Conservation (phyloP, 2,113 vertebrate genomes). For the human (Homo sapiens) region GRCh38 chr5:12159501-12160000, state of each 20-base stretch:
- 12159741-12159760: not conserved
- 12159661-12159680: not conserved
- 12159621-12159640: too few relatives aligned
- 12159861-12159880: not conserved
- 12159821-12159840: not conserved
- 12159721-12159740: not conserved
- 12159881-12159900: not conserved
- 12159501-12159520: too few relatives aligned
- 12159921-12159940: not conserved
- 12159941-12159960: not conserved
- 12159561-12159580: too few relatives aligned
- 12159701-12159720: not conserved
- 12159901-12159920: not conserved
- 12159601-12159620: too few relatives aligned
- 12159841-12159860: not conserved
- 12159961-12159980: not conserved
- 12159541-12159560: too few relatives aligned
- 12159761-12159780: not conserved
- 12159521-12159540: too few relatives aligned
- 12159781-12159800: not conserved
- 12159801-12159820: not conserved
- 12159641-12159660: not conserved
- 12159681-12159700: not conserved
- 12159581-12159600: too few relatives aligned
- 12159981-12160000: not conserved